phyloP scores from a whole-genome alignment of 1,140 invertebrate genomes.

The Panulirus ornatus region DNA sequence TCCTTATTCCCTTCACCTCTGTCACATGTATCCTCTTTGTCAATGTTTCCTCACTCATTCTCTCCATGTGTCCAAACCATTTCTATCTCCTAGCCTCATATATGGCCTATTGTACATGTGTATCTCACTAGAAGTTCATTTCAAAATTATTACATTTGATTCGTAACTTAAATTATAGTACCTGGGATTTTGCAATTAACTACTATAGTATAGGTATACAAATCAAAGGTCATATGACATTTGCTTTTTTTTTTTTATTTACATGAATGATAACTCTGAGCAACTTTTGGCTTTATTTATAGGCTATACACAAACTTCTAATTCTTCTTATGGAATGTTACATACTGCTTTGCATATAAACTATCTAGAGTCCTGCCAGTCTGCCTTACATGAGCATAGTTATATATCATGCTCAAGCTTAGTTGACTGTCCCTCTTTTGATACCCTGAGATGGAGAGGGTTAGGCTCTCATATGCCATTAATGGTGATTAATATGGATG shows the following conservation, averaged over 20 bases:
- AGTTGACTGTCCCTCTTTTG: conserved; percentile 44
- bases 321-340: conserved; percentile 62
- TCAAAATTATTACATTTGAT: neutral
- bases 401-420: conserved; percentile 45
- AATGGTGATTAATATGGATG: conserved; percentile 46
- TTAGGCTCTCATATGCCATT: conserved; percentile 40
- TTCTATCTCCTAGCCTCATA: neutral
- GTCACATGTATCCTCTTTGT: no score
- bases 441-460: conserved; percentile 69
- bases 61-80: neutral
- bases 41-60: no score
- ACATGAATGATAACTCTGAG: conserved; percentile 33
- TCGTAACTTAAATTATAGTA: neutral
- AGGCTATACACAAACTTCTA: conserved; percentile 17
- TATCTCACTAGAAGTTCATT: neutral
- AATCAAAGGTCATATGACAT: neutral
- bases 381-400: conserved; percentile 49
- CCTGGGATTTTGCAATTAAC: neutral
- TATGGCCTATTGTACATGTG: neutral
- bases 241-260: conserved; percentile 26
- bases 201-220: conserved; percentile 27
- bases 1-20: no score
- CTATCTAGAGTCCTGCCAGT: conserved; percentile 53
- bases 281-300: conserved; percentile 26
- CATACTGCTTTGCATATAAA: conserved; percentile 30